These are phyloP conservation scores for Oncorhynchus clarkii DNA, from an alignment of 2,113 vertebrate genomes.

Conservation along the genomic window DNA sequence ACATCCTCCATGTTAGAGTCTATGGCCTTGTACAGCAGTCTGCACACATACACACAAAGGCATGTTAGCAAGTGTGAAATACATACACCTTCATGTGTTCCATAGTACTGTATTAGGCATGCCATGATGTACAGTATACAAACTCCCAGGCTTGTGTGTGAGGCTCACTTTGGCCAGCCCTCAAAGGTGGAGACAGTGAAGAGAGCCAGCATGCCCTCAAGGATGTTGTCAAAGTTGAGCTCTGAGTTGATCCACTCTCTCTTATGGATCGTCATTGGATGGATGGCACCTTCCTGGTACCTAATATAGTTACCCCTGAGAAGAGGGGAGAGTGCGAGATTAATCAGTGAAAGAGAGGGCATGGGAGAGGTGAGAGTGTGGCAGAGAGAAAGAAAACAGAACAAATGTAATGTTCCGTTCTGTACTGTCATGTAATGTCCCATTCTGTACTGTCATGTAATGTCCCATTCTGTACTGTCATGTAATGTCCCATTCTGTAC, in stretches of 20 bases:
- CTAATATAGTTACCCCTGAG: constrained; percentile 82
- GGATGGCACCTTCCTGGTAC: constrained; percentile 80
- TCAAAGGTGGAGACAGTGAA: constrained; percentile 94
- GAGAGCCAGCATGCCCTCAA: constrained; percentile 92
- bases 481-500: too few relatives aligned
- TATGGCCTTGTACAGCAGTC: constrained; percentile 87
- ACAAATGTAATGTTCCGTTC: too few relatives aligned
- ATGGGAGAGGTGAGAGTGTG: neutral
- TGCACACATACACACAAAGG: constrained; percentile 14
- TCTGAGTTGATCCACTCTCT: constrained; percentile 80
- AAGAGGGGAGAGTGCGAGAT: neutral
- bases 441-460: too few relatives aligned
- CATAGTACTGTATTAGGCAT: neutral
- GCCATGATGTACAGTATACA: neutral
- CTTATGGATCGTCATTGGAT: constrained; percentile 66
- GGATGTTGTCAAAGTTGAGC: constrained; percentile 89
- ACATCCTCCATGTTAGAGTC: constrained; percentile 82
- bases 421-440: too few relatives aligned
- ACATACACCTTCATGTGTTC: neutral
- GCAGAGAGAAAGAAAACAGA: too few relatives aligned
- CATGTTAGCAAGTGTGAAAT: too few relatives aligned
- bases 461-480: too few relatives aligned
- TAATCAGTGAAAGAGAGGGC: too few relatives aligned
- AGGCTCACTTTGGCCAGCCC: constrained; percentile 87
- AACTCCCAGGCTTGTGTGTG: neutral